Conservation (phyloP, 2,113 vertebrate genomes). For the Myanophis thanlyinensis region DNA sequence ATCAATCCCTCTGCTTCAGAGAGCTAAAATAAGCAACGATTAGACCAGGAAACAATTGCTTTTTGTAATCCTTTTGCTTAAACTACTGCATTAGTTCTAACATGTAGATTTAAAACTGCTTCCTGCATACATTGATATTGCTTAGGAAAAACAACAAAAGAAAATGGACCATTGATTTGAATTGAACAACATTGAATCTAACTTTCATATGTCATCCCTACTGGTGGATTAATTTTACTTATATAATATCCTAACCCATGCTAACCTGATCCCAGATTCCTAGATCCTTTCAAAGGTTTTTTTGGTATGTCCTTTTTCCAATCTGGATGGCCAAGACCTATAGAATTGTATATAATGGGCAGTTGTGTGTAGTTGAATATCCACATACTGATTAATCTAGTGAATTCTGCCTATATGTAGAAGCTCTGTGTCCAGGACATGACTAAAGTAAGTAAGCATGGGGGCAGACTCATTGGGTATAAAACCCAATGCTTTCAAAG, state of each 20-base stretch:
- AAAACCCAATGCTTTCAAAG: not conserved
- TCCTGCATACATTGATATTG: not conserved
- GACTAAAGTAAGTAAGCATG: not conserved
- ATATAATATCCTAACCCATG: not conserved
- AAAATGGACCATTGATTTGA: not conserved
- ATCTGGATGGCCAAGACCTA: not conserved
- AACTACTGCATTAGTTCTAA: conserved; percentile 33
- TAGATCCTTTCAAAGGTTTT: not conserved
- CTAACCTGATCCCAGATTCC: not conserved
- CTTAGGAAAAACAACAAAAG: not conserved
- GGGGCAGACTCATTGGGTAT: not conserved
- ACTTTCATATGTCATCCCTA: not conserved
- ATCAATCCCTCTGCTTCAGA: conserved; percentile 60
- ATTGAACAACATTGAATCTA: not conserved
- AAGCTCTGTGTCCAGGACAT: not conserved
- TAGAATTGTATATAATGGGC: not conserved
- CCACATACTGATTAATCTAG: not conserved
- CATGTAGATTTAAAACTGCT: conserved; percentile 37
- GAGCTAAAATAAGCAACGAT: conserved; percentile 56
- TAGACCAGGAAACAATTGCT: conserved; percentile 59
- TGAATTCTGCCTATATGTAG: not conserved
- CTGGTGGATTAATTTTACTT: not conserved
- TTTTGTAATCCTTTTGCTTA: conserved; percentile 51
- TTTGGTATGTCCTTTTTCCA: not conserved
- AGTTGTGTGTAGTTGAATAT: not conserved